These are phyloP conservation scores for Bacillus rossius DNA, from an alignment of 1,140 invertebrate species.

Conservation along the genomic window DNA sequence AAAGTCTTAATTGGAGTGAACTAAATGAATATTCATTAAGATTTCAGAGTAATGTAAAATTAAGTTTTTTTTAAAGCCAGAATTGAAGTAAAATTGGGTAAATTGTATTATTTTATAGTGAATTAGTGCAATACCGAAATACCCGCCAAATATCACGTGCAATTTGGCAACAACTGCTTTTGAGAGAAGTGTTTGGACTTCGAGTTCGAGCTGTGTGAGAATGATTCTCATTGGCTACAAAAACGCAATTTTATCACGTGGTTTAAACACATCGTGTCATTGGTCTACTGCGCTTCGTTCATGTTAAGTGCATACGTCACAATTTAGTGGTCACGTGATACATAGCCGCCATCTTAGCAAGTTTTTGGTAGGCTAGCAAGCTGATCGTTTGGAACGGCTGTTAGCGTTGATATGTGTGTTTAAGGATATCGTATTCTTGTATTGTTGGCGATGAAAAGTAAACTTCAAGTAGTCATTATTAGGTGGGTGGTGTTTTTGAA, in stretches of 20 bases:
- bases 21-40: too few relatives aligned
- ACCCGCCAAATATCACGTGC: too few relatives aligned
- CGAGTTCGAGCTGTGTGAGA: background rate
- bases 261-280: slow-evolving; percentile 4
- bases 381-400: background rate
- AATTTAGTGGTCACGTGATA: slow-evolving; percentile 46
- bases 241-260: slow-evolving; percentile 10
- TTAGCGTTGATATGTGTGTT: background rate
- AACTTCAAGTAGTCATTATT: background rate
- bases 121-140: too few relatives aligned
- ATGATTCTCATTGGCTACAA: background rate
- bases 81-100: too few relatives aligned
- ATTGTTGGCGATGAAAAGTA: background rate
- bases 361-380: slow-evolving; percentile 25
- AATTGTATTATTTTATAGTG: too few relatives aligned
- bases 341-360: slow-evolving; percentile 48
- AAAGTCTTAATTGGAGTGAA: too few relatives aligned
- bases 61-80: too few relatives aligned
- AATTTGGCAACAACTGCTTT: too few relatives aligned
- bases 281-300: slow-evolving; percentile 16
- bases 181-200: background rate
- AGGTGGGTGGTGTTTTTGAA: background rate
- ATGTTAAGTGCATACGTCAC: slow-evolving; percentile 38
- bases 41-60: too few relatives aligned
- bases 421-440: background rate